These are phyloP conservation scores for Epistrophe grossulariae DNA, from an alignment of 2,888 invertebrate genomes.

Conservation along the genomic window DNA sequence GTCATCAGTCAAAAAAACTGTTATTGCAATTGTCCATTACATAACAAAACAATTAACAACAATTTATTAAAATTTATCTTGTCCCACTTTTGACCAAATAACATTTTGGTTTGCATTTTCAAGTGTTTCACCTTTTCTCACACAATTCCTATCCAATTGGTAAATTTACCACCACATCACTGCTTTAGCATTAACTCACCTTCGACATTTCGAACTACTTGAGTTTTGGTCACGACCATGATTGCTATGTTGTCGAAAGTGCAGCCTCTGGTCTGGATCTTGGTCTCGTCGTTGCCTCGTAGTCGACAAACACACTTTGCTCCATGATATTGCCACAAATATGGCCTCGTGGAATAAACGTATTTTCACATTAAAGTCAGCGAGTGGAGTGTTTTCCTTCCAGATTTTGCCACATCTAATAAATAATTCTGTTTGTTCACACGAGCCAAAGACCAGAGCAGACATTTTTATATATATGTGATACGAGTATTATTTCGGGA, in stretches of 20 bases:
- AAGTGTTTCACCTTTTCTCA: constrained; percentile 46
- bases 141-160: constrained; percentile 38
- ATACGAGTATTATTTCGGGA: constrained; percentile 5
- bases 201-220: constrained; percentile 62
- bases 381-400: neutral
- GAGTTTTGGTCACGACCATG: constrained; percentile 59
- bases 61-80: constrained; percentile 11
- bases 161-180: constrained; percentile 12
- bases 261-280: neutral
- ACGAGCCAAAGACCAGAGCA: constrained; percentile 1
- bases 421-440: constrained; percentile 36
- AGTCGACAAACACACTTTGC: neutral
- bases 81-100: constrained; percentile 13
- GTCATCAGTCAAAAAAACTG: no score
- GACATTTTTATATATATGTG: constrained; percentile 26
- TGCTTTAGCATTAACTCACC: constrained; percentile 33
- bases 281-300: neutral
- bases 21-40: neutral
- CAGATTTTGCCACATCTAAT: constrained; percentile 53
- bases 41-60: neutral
- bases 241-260: constrained; percentile 35
- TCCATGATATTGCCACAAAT: constrained; percentile 16
- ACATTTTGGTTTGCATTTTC: constrained; percentile 3
- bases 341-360: neutral
- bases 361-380: no score